Evolutionary conservation across 53 echinoderm and acorn worm genomes (phyloP).

Genomic region (Astropecten irregularis): DNA sequence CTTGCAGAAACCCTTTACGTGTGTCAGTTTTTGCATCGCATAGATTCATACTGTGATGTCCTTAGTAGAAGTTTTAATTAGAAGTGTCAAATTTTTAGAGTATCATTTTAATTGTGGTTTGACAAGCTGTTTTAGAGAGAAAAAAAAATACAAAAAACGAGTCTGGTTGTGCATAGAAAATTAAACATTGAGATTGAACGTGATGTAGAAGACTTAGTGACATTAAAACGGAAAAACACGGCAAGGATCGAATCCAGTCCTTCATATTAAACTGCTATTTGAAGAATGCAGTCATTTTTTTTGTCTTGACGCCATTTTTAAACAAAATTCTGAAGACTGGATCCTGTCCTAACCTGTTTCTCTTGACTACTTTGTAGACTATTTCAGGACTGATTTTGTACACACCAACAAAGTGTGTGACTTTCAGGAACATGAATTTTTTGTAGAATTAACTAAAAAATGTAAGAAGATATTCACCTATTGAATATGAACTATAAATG

Average conservation of each 20-base stretch:
- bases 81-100: constrained; percentile 28
- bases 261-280: no score
- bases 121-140: constrained; percentile 45
- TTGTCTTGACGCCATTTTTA: no score
- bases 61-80: constrained; percentile 6
- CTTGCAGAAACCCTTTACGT: constrained; percentile 29
- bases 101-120: constrained; percentile 52
- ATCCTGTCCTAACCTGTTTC: background rate
- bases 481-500: constrained; percentile 25
- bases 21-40: constrained; percentile 28
- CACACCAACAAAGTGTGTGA: constrained; percentile 52
- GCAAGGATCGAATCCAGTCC: background rate
- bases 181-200: constrained; percentile 48
- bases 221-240: background rate
- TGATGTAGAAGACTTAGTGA: constrained; percentile 56
- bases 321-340: background rate
- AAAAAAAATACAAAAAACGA: constrained; percentile 4
- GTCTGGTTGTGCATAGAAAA: constrained; percentile 52
- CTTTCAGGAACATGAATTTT: background rate
- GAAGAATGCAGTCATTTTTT: no score
- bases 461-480: constrained; percentile 2
- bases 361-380: constrained; percentile 24
- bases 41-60: constrained; percentile 46
- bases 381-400: constrained; percentile 22
- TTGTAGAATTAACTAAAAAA: constrained; percentile 16